Base-by-base conservation (phyloP, 2,888 invertebrate species). In the Yponomeuta cagnagella region DNA sequence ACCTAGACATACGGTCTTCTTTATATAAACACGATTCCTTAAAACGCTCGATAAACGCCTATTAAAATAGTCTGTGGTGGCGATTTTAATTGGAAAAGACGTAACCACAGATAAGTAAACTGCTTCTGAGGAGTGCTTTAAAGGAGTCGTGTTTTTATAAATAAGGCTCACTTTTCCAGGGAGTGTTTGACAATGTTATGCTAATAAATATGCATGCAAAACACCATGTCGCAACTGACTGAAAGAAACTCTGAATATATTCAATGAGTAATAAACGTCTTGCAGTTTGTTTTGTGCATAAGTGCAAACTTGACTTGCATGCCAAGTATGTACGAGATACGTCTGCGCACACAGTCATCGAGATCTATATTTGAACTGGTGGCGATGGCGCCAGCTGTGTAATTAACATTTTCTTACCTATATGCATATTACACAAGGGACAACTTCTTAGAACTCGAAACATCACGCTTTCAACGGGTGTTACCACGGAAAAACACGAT, bases 361-460 rank as follows among this genome's bases (percentile, higher is more conserved):
- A 43, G n/a, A 23, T 68, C 68, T 68, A 68, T 68, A 43, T 68
- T 68, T 68, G 48, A 43, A 43, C 48, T 68, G 43, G 68, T 48
- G 68, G 37, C 68, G 48, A 43, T 68, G 68, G 68, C 68, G 68
- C 68, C 68, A 33, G 65, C 65, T 30, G 65, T 30, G 65, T 65
- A 65, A 65, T 65, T 65, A 65, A 65, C 65, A 65, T 65, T 65
- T 31, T 30, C 65, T 33, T 65, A 65, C 65, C 33, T 65, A 30
- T 33, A 65, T 65, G 33, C 33, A 31, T 12, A 58, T 58, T 58
- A 58, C 15, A 12, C 52, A 12, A 58, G 12, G 52, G 30, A 30
- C n/a, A 23, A 65, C 30, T 30, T 65, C 65, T 65, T 10, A 31
- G 65, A 65, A 65, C 12, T 65, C 31, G 33, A 15, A 58, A 58